Conservation (phyloP, 2,888 invertebrate species). For the Drosophila subsilvestris region DNA sequence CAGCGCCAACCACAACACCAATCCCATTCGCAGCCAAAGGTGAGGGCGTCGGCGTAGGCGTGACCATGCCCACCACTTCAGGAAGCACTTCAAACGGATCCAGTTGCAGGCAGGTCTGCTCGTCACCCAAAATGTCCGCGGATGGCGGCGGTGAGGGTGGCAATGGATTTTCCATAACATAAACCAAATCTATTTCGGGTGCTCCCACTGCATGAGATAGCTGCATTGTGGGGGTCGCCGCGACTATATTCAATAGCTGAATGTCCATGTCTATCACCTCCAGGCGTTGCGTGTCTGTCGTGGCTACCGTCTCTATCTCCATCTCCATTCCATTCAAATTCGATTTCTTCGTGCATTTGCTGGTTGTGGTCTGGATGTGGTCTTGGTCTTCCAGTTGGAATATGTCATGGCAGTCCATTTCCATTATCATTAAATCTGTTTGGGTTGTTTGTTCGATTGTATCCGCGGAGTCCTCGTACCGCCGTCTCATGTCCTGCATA, state of each 20-base stretch:
- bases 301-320: background rate
- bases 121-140: constrained; percentile 55
- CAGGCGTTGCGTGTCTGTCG: constrained; percentile 19
- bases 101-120: constrained; percentile 31
- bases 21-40: background rate
- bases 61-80: constrained; percentile 34
- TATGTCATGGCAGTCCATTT: constrained; percentile 47
- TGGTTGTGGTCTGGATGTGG: constrained; percentile 37
- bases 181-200: constrained; percentile 70
- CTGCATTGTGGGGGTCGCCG: constrained; percentile 32
- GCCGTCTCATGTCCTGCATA: constrained; percentile 68
- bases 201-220: constrained; percentile 31
- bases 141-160: constrained; percentile 68
- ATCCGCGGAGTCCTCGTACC: constrained; percentile 63
- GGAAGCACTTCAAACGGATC: constrained; percentile 66
- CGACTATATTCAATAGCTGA: constrained; percentile 50
- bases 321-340: constrained; percentile 49
- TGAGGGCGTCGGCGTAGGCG: constrained; percentile 14
- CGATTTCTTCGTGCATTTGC: constrained; percentile 48
- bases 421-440: constrained; percentile 65
- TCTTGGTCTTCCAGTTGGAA: constrained; percentile 26
- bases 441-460: constrained; percentile 62
- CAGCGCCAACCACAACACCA: constrained; percentile 13
- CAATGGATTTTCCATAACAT: constrained; percentile 71
- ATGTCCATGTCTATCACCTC: constrained; percentile 54